A percentile compares a stretch with the other conserved stretches of the same genome.
phyloP scores from a whole-genome alignment of 2,888 invertebrate species.

The Drosophila niveifrons region DNA sequence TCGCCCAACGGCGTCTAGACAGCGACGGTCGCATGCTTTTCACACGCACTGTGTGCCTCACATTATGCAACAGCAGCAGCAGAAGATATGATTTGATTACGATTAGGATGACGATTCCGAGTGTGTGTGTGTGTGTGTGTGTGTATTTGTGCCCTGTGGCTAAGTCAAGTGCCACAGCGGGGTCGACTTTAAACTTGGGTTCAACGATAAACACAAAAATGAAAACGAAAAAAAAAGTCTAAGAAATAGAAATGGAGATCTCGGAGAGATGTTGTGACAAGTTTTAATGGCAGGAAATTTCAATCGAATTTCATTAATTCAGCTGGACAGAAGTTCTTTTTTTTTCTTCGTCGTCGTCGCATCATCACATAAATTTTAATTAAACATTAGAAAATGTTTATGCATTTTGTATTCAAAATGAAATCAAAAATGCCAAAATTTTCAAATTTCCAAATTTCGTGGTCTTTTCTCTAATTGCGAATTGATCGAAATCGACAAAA shows the following conservation, averaged over 20 bases:
- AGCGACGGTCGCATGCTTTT: constrained; percentile 35
- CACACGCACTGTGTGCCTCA: constrained; percentile 49
- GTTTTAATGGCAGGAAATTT: constrained; percentile 42
- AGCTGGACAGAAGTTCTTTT: constrained; percentile 26
- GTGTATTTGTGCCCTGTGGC: not conserved
- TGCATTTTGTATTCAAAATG: constrained; percentile 13
- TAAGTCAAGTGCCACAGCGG: constrained; percentile 29
- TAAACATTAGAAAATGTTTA: constrained; percentile 34
- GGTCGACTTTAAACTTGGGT: not conserved
- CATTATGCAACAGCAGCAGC: constrained; percentile 34
- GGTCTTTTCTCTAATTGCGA: constrained; percentile 51
- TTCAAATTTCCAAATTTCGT: not conserved
- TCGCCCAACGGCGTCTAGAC: constrained; percentile 24
- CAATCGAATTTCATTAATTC: constrained; percentile 48
- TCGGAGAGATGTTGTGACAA: constrained; percentile 44
- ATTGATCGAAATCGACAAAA: constrained; percentile 42
- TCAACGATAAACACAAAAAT: no score
- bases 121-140: no score
- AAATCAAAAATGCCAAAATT: constrained; percentile 32
- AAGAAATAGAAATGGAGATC: constrained; percentile 15
- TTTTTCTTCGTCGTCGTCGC: constrained; percentile 7
- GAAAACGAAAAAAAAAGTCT: constrained; percentile 14
- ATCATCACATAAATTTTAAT: constrained; percentile 65
- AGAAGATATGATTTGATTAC: constrained; percentile 20
- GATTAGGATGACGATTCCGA: not conserved